Percentiles rank a stretch among this genome's conserved stretches.
Evolutionary conservation across 35 echinoderm and acorn worm genomes (phyloP).

Genomic region (Holothuria glaberrima): DNA sequence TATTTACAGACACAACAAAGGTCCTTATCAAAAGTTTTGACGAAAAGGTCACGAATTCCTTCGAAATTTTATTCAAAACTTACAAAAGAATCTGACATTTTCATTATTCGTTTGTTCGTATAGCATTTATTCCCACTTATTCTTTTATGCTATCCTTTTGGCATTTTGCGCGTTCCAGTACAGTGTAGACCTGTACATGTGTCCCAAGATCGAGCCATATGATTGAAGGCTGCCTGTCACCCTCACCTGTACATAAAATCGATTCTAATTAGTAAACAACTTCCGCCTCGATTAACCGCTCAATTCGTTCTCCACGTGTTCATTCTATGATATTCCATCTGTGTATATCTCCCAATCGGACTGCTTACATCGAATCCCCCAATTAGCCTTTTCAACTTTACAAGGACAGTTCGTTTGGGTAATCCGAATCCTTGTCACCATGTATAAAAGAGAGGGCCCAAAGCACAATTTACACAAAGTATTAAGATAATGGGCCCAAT

Average conservation of each 20-base stretch:
- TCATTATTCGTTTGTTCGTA: background rate
- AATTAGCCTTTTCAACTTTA: constrained; percentile 34
- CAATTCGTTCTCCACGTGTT: constrained; percentile 24
- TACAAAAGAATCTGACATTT: too few species aligned
- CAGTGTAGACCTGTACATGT: background rate
- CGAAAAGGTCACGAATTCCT: too few species aligned
- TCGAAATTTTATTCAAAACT: too few species aligned
- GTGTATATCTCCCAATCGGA: background rate
- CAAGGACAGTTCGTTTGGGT: constrained; percentile 6
- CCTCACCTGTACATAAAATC: constrained; percentile 34
- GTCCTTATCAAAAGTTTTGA: too few species aligned
- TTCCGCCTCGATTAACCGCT: constrained; percentile 55
- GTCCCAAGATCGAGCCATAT: background rate
- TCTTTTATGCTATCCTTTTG: background rate
- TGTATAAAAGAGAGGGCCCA: constrained; percentile 20
- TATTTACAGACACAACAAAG: too few species aligned
- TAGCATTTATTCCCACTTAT: background rate
- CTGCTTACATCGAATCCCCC: background rate
- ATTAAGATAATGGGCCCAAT: constrained; percentile 49
- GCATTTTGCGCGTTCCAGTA: background rate
- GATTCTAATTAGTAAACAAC: constrained; percentile 56
- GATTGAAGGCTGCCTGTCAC: constrained; percentile 59
- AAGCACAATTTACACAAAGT: constrained; percentile 48
- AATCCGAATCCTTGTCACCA: constrained; percentile 42
- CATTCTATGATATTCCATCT: background rate